phyloP scores from a whole-genome alignment of 2,113 vertebrate genomes.

The Trinectes maculatus region DNA sequence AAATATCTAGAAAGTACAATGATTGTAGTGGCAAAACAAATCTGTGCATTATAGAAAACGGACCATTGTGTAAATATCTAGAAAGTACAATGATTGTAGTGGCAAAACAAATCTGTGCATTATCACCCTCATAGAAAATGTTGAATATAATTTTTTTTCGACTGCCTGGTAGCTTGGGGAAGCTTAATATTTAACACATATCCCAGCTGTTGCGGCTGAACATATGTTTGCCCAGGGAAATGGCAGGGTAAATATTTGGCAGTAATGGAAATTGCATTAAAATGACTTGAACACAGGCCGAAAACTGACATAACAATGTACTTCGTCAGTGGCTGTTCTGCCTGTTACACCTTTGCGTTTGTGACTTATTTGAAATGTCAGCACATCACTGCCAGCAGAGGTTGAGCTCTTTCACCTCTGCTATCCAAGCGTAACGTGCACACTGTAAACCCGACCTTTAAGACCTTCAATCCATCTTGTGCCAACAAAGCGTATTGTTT shows the following conservation, averaged over 20 bases:
- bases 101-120: conserved; percentile 38
- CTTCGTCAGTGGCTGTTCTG: conserved; percentile 40
- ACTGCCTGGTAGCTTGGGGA: conserved; percentile 69
- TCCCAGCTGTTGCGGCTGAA: conserved; percentile 66
- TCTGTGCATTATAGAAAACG: no score
- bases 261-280: conserved; percentile 63
- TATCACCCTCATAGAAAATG: conserved; percentile 72
- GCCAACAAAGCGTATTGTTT: not conserved
- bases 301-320: conserved; percentile 58
- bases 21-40: no score
- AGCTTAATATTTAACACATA: conserved; percentile 78
- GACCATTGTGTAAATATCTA: conserved; percentile 45
- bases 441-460: not conserved
- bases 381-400: conserved; percentile 17
- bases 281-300: conserved; percentile 52
- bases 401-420: conserved; percentile 2
- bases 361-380: conserved; percentile 42
- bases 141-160: conserved; percentile 77
- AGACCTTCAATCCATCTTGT: not conserved
- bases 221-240: conserved; percentile 77
- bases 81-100: conserved; percentile 44
- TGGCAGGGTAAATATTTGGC: conserved; percentile 69
- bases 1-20: no score
- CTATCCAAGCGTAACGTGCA: not conserved
- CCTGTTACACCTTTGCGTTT: conserved; percentile 9